Base-by-base conservation (phyloP, 2,888 invertebrate genomes). In the Drosophila birchii region DNA sequence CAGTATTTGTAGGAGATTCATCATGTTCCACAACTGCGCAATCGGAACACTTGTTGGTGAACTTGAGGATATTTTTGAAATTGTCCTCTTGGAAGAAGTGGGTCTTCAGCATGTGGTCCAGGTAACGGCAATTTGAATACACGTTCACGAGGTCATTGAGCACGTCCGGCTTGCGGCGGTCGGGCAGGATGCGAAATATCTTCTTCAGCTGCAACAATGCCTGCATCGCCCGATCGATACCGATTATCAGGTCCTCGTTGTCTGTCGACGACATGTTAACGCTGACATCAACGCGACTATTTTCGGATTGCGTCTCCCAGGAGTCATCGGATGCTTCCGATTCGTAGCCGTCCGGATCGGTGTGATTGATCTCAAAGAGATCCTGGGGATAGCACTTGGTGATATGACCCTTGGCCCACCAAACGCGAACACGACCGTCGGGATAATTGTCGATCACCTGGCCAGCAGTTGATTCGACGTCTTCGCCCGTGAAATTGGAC, bases 301-400 rank as follows among this genome's bases (percentile, higher is more conserved):
- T 93, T n/a, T 94, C 94, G 78, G 94, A 94, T 93, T 97, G 96
- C 0, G 97, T 97, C 93, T 97, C 96, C 97, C 97, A 97, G 1
- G 97, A 97, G 12, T 95, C 95, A 51, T 96, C 95, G 0, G 94
- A 95, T 0, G 95, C 95, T 0, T 94, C 95, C 1, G 90, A 85
- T 8, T 80, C 89, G 32, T 71, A 81, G 6, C 44, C 66, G 34
- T 96, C 78, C 75, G 96, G 96, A 64, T 96, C 96, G 0, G 95
- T 95, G 43, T 91, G 89, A 89, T 96, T 96, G 81, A 95, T 95
- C 93, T 96, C 96, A 88, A 96, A 97, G 12, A 98, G 93, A 93
- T 97, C 97, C 91, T 98, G 98, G 0, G 98, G 98, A 96, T 97
- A 98, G 91, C 97, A 98, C 94, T 96, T 95, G 78, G 97, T 97